These are phyloP conservation scores for Cosmopolites sordidus DNA, from an alignment of 2,888 invertebrate species.

Conservation along the genomic window DNA sequence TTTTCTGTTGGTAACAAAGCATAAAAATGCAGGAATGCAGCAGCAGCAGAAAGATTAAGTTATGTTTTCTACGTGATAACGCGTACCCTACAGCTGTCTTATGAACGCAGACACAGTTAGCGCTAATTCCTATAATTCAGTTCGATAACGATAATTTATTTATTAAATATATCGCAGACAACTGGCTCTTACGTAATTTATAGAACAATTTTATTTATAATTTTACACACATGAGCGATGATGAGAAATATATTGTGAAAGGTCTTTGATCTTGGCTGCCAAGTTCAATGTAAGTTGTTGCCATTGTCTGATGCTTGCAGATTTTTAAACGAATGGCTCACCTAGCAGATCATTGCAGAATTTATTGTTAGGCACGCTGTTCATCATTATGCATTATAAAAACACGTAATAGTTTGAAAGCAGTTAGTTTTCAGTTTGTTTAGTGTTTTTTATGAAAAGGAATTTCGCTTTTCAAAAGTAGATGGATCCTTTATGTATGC, in stretches of 20 bases:
- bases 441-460: too few relatives aligned
- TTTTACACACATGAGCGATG: slow-evolving; percentile 28
- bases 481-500: too few relatives aligned
- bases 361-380: too few relatives aligned
- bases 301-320: slow-evolving; percentile 26
- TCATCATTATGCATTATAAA: too few relatives aligned
- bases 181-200: slow-evolving; percentile 24
- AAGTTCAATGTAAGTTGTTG: slow-evolving; percentile 27
- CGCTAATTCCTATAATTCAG: slow-evolving; percentile 26
- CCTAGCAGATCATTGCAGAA: too few relatives aligned
- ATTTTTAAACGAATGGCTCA: too few relatives aligned
- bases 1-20: slow-evolving; percentile 17
- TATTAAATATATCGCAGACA: slow-evolving; percentile 22
- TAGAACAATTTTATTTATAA: slow-evolving; percentile 21
- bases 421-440: too few relatives aligned
- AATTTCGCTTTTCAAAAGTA: too few relatives aligned
- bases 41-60: slow-evolving; percentile 17
- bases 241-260: slow-evolving; percentile 23
- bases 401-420: too few relatives aligned
- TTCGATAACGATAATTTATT: slow-evolving; percentile 26
- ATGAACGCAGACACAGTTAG: slow-evolving; percentile 22
- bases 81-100: slow-evolving; percentile 25
- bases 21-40: slow-evolving; percentile 21
- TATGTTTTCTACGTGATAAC: slow-evolving; percentile 23
- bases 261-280: slow-evolving; percentile 26